Conservation (phyloP, 2,888 invertebrate genomes). For the Latrodectus hesperus region DNA sequence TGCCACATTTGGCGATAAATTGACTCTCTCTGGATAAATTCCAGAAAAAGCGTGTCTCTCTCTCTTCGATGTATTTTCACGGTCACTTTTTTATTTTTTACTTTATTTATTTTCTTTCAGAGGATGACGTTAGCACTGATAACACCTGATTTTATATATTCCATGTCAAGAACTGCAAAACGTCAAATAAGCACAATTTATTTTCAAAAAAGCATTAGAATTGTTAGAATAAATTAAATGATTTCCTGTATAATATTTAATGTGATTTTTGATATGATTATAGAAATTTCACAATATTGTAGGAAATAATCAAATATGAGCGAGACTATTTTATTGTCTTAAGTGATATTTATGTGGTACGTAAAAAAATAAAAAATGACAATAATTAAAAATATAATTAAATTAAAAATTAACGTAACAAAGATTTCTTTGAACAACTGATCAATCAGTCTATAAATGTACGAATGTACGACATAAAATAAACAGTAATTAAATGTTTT, state of each 20-base stretch:
- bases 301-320: too few relatives aligned
- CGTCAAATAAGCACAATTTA: not conserved
- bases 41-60: not conserved
- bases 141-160: not conserved
- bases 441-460: not conserved
- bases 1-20: slow-evolving; percentile 38
- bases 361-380: not conserved
- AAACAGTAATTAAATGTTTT: not conserved
- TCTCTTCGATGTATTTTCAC: not conserved
- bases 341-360: too few relatives aligned
- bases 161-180: not conserved
- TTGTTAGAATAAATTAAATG: too few relatives aligned
- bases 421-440: not conserved
- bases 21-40: not conserved
- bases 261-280: too few relatives aligned
- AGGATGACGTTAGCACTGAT: not conserved
- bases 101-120: not conserved
- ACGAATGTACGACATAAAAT: not conserved
- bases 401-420: not conserved
- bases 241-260: too few relatives aligned
- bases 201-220: not conserved
- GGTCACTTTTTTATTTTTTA: not conserved
- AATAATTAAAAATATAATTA: not conserved
- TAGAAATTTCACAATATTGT: too few relatives aligned
- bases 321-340: too few relatives aligned